These are phyloP conservation scores for Drosophila parabipectinata DNA, from an alignment of 1,140 invertebrate species.

Conservation along the genomic window DNA sequence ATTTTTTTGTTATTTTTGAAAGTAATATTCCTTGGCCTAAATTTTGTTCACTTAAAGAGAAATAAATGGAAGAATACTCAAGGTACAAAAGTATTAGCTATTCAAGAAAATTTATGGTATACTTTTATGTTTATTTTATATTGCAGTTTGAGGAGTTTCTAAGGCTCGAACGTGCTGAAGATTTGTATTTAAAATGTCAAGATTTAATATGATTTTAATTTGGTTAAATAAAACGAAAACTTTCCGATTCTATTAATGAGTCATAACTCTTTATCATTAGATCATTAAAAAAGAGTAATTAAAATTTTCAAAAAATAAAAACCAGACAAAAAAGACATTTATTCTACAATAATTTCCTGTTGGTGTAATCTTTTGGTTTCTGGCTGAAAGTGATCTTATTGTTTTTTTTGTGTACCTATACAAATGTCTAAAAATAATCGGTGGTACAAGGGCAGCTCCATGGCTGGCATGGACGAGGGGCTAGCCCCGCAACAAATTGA, in stretches of 20 bases:
- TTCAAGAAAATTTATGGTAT: too few relatives aligned
- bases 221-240: background rate
- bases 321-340: background rate
- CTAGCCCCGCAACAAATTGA: conserved; percentile 33
- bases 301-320: background rate
- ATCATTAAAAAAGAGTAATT: background rate
- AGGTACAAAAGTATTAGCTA: too few relatives aligned
- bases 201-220: background rate
- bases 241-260: background rate
- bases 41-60: too few relatives aligned
- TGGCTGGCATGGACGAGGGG: background rate
- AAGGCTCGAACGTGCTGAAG: too few relatives aligned
- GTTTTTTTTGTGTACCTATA: conserved; percentile 23
- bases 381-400: conserved; percentile 8
- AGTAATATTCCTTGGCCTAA: too few relatives aligned
- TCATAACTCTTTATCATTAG: background rate
- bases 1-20: background rate
- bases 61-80: too few relatives aligned
- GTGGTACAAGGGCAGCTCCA: conserved; percentile 24
- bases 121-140: too few relatives aligned
- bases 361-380: conserved; percentile 6
- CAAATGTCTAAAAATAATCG: conserved; percentile 34
- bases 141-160: too few relatives aligned
- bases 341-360: background rate
- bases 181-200: background rate